Base-by-base conservation (phyloP, 2,888 invertebrate species). In the Ennomos fuscantarius region DNA sequence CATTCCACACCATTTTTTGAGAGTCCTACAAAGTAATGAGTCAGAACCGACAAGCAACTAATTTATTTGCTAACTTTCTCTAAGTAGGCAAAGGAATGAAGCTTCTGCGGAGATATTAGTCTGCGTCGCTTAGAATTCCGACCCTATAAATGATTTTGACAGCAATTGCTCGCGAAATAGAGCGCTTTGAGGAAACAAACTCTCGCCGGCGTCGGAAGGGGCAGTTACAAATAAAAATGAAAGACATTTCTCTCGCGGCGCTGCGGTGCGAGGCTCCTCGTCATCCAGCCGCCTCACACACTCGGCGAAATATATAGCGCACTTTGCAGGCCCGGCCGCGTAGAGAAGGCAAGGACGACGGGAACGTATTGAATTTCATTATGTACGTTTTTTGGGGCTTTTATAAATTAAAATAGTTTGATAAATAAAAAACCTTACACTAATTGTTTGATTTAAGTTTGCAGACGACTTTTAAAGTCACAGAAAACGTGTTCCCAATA, bases 81-180 rank as follows among this genome's bases (percentile, higher is more conserved):
- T 36, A 44, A 55, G 49, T 44, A 40, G 49, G 9, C 34, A 9
- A 15, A 47, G 45, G 32, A 32, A 40, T 49, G 50, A 45, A 51
- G 41, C 36, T 41, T 15, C 41, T 8, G 32, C 13, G 46, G n/a
- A 46, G 41, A 35, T 41, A 51, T 56, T 41, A 12, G 45, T 56
- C 50, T 46, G 56, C 50, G 56, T 56, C 56, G 33, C 41, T 45
- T 36, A 40, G 55, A 31, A 35, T 40, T 44, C 50, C 56, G 36
- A 50, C 50, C 50, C 50, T 56, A 46, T 55, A 56, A 60, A 63
- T 60, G 59, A 63, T 63, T 58, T 60, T 60, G 60, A 55, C 60
- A 55, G 63, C 60, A 52, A 63, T 58, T 52, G 60, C 60, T 57
- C 45, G 60, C 52, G 46, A 57, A 60, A 60, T 60, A 57, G 63